These are phyloP conservation scores for Anarhynchus alexandrinus DNA, from an alignment of 2,113 vertebrate genomes.

Conservation along the genomic window DNA sequence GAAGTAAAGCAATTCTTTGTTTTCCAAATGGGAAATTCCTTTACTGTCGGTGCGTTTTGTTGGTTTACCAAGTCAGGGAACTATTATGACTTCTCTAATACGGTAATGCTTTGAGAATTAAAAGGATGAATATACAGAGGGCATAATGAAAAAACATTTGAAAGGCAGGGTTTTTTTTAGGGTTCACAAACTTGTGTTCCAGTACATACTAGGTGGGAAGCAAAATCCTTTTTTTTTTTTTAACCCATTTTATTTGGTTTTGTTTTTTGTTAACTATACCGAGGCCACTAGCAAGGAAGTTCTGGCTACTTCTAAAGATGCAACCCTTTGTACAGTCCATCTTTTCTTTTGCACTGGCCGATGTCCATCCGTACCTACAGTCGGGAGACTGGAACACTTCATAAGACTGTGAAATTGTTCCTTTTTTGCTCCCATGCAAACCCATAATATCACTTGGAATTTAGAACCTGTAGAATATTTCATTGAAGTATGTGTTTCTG, in stretches of 20 bases:
- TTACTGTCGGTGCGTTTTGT: not conserved
- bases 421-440: not conserved
- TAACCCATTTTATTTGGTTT: not conserved
- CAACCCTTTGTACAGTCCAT: not conserved
- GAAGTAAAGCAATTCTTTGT: not conserved
- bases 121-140: not conserved
- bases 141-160: not conserved
- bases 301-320: not conserved
- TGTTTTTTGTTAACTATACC: not conserved
- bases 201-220: not conserved
- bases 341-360: not conserved
- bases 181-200: not conserved
- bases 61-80: not conserved
- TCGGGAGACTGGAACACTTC: not conserved
- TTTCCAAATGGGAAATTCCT: not conserved
- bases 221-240: not conserved
- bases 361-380: accelerated
- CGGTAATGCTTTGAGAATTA: not conserved
- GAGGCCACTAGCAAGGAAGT: not conserved
- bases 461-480: not conserved
- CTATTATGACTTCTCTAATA: not conserved
- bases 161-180: not conserved
- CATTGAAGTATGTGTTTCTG: not conserved
- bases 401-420: not conserved
- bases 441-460: not conserved